Percentiles rank a stretch among this genome's conserved stretches.
phyloP scores from a whole-genome alignment of 2,113 vertebrate species.

The Anguilla rostrata region DNA sequence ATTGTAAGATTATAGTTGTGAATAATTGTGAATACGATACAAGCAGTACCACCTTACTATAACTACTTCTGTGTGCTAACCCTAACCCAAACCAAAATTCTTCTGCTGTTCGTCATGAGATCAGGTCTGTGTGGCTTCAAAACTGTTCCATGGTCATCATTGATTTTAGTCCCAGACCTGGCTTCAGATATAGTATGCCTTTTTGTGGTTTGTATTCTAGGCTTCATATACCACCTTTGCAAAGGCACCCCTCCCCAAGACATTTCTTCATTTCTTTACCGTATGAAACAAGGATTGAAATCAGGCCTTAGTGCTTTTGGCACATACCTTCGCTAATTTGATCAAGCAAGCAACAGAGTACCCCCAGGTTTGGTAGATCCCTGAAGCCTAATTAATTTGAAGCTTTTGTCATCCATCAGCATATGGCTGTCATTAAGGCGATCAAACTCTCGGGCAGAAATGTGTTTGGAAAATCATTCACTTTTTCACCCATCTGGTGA shows the following conservation, averaged over 20 bases:
- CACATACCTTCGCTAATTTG: conserved; percentile 18
- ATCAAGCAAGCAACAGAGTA: conserved; percentile 27
- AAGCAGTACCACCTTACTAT: neutral
- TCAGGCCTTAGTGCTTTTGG: conserved; percentile 5
- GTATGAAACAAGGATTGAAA: neutral
- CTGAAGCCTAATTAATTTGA: conserved; percentile 36
- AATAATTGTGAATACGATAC: neutral
- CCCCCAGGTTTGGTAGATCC: conserved; percentile 20
- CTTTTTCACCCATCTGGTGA: conserved; percentile 65
- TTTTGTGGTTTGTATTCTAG: conserved; percentile 1
- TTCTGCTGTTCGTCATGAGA: neutral
- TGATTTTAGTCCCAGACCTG: neutral
- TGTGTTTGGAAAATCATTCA: conserved; percentile 55
- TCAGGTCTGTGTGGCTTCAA: neutral
- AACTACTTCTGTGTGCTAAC: neutral
- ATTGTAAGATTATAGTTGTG: neutral
- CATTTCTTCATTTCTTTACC: conserved; percentile 22
- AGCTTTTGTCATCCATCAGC: conserved; percentile 65
- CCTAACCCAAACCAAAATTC: neutral
- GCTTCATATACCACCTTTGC: neutral
- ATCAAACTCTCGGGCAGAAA: conserved; percentile 65
- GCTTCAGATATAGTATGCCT: conserved; percentile 11
- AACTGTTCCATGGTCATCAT: neutral
- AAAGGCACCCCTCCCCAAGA: neutral
- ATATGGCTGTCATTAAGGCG: conserved; percentile 66